Conservation (phyloP, 2,888 invertebrate genomes). For the Muschampia plurimacula region DNA sequence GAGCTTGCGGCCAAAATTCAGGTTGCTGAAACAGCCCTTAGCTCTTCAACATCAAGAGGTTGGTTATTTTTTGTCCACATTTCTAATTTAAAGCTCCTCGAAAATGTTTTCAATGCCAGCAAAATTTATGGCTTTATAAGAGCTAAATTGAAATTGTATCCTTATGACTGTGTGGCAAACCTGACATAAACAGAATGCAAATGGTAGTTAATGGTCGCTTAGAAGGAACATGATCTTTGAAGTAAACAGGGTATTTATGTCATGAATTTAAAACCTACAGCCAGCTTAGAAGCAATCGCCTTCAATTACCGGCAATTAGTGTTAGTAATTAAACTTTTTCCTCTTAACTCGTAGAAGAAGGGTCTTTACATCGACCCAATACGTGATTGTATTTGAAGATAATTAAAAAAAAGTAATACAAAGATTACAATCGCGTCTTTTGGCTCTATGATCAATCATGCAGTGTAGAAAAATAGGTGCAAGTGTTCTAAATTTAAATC, state of each 20-base stretch:
- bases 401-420: background rate
- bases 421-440: slow-evolving; percentile 16
- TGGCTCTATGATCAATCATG: slow-evolving; percentile 34
- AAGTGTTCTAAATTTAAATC: slow-evolving; percentile 36
- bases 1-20: slow-evolving; percentile 35
- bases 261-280: slow-evolving; percentile 29
- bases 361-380: slow-evolving; percentile 10
- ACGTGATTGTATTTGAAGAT: slow-evolving; percentile 7
- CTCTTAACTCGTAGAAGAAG: slow-evolving; percentile 8
- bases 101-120: slow-evolving; percentile 22
- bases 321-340: slow-evolving; percentile 29
- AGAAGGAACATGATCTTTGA: slow-evolving; percentile 32
- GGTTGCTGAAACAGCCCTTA: slow-evolving; percentile 37
- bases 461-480: slow-evolving; percentile 31
- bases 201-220: background rate
- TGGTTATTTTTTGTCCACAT: slow-evolving; percentile 28
- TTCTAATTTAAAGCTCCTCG: slow-evolving; percentile 25
- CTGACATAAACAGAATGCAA: slow-evolving; percentile 11
- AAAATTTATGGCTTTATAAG: slow-evolving; percentile 25
- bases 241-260: slow-evolving; percentile 29
- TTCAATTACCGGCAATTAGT: slow-evolving; percentile 34
- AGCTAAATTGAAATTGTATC: background rate
- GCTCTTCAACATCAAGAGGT: slow-evolving; percentile 20
- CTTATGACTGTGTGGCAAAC: background rate
- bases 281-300: slow-evolving; percentile 28